These are phyloP conservation scores for Lasiurus borealis DNA, from an alignment of 2,113 vertebrate genomes.

Conservation along the genomic window DNA sequence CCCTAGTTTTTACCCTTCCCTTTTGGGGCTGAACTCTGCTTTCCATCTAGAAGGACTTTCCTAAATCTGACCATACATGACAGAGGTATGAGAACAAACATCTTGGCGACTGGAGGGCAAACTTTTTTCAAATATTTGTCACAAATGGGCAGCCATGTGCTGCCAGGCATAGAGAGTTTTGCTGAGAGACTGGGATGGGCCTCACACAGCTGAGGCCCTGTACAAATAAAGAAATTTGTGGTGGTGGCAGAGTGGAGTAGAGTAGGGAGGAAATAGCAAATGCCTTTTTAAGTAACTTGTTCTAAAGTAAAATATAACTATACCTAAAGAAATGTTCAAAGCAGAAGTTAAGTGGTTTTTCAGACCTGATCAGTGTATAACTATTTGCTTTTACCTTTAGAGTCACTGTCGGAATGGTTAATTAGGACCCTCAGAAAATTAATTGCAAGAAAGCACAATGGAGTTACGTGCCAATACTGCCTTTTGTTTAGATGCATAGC, in stretches of 20 bases:
- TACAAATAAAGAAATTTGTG: conserved; percentile 41
- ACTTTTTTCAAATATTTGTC: conserved; percentile 33
- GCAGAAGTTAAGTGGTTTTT: conserved; percentile 40
- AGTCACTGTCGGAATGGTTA: background rate
- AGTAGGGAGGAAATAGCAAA: conserved; percentile 22
- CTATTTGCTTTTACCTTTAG: conserved; percentile 51
- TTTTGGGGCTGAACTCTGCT: background rate
- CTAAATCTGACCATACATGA: background rate
- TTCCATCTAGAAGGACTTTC: conserved; percentile 27
- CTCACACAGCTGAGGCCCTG: background rate
- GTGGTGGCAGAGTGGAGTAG: background rate
- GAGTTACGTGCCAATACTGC: background rate
- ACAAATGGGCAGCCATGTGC: background rate
- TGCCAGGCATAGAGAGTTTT: background rate
- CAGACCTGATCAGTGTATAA: conserved; percentile 11
- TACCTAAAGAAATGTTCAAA: conserved; percentile 46
- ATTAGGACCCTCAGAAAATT: conserved; percentile 55
- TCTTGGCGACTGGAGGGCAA: conserved; percentile 16
- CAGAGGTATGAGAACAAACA: conserved; percentile 45
- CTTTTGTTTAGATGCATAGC: conserved; percentile 46
- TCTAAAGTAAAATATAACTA: conserved; percentile 58
- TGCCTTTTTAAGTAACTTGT: conserved; percentile 46
- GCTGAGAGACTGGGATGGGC: background rate
- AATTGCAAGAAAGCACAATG: conserved; percentile 36
- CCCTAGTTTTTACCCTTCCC: background rate